phyloP scores from a whole-genome alignment of 2,113 vertebrate species.

The Hippocampus barbouri region DNA sequence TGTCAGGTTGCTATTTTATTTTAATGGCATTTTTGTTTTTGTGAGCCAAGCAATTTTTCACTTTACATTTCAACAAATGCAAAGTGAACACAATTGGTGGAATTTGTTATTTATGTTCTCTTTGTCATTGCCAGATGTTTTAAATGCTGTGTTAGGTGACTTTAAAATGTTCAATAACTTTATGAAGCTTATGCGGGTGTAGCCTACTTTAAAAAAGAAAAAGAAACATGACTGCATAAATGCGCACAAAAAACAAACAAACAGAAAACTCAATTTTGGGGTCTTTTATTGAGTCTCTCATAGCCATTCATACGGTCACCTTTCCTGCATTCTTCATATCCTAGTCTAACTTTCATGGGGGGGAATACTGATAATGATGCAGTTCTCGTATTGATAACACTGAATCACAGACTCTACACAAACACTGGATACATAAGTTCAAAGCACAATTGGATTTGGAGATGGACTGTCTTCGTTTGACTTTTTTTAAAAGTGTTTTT shows the following conservation, averaged over 20 bases:
- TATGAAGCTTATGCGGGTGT: background rate
- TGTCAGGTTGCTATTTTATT: background rate
- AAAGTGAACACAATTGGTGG: background rate
- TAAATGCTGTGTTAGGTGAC: background rate
- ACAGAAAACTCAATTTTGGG: background rate
- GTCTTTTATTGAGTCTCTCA: constrained; percentile 8
- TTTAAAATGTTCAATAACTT: background rate
- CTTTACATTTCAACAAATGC: background rate
- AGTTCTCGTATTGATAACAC: constrained; percentile 1
- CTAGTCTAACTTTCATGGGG: background rate
- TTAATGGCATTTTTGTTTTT: background rate
- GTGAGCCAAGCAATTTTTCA: background rate
- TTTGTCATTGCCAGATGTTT: background rate
- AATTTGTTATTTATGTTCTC: background rate
- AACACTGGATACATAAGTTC: constrained; percentile 1
- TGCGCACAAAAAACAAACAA: background rate
- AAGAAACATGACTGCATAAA: background rate
- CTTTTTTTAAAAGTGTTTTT: background rate
- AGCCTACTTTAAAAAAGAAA: background rate
- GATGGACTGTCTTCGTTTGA: background rate
- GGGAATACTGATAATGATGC: constrained; percentile 5
- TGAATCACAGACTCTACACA: constrained; percentile 1
- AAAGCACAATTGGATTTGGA: constrained; percentile 3
- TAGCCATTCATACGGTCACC: background rate
- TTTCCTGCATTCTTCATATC: background rate